These are phyloP conservation scores for Mallotus villosus DNA, from an alignment of 2,797 vertebrate genomes.

Conservation along the genomic window DNA sequence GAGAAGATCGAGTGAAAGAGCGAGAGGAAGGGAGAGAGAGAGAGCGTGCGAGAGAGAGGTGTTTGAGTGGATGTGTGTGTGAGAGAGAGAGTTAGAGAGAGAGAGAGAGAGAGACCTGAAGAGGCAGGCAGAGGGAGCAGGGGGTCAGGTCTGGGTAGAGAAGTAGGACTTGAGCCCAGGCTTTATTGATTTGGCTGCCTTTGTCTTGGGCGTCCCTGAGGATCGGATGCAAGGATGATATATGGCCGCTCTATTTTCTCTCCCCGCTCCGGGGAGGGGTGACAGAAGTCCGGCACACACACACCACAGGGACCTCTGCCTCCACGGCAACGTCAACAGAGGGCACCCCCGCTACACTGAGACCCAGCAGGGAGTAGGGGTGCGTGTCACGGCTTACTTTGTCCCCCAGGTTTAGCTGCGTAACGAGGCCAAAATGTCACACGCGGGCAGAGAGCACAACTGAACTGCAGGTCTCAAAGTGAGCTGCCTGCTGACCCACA, in stretches of 20 bases:
- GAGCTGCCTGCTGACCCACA: constrained; percentile 51
- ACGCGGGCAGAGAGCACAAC: constrained; percentile 11
- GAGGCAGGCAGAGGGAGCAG: background rate
- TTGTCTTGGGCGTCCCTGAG: constrained; percentile 61
- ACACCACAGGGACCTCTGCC: constrained; percentile 50
- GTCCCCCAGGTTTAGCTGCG: background rate
- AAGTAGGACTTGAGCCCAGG: constrained; percentile 54
- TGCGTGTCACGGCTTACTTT: background rate
- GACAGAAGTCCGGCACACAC: constrained; percentile 55
- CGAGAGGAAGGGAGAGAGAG: constrained; percentile 13
- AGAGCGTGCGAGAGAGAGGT: too few relatives aligned
- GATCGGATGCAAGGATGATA: constrained; percentile 65
- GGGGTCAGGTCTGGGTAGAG: constrained; percentile 37
- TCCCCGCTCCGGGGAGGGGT: constrained; percentile 18
- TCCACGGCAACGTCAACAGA: constrained; percentile 41
- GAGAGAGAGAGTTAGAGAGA: constrained; percentile 18
- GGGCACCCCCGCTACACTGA: constrained; percentile 43
- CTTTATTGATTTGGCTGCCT: constrained; percentile 69
- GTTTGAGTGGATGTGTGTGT: too few relatives aligned
- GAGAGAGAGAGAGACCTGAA: background rate
- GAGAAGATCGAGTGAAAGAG: constrained; percentile 18
- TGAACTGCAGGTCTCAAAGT: background rate
- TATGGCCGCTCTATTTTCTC: constrained; percentile 57
- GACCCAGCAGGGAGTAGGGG: constrained; percentile 24
- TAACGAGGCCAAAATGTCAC: constrained; percentile 11